A percentile compares a stretch with the other conserved stretches of the same genome.
These are phyloP conservation scores for Tachina grossa DNA, from an alignment of 2,888 invertebrate genomes.

Conservation along the genomic window DNA sequence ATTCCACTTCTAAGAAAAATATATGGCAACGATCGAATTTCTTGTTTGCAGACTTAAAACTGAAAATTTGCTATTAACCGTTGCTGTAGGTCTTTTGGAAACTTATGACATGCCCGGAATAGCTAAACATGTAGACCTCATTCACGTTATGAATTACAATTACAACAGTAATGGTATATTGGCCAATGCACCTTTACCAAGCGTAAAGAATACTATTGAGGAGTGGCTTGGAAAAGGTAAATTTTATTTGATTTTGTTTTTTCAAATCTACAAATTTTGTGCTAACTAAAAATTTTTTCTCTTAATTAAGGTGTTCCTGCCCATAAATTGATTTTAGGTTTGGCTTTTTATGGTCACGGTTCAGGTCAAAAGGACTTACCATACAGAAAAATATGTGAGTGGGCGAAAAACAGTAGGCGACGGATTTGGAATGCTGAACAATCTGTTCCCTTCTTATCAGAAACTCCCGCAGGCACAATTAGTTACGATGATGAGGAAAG, in stretches of 20 bases:
- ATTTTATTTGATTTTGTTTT: too few relatives aligned
- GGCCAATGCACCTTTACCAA: constrained; percentile 77
- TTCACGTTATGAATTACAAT: constrained; percentile 79
- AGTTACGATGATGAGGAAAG: constrained; percentile 94
- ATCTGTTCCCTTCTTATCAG: constrained; percentile 77
- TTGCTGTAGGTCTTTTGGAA: constrained; percentile 83
- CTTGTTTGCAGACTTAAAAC: constrained; percentile 70
- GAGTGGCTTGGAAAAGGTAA: too few relatives aligned
- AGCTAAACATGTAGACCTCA: constrained; percentile 74
- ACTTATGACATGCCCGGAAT: constrained; percentile 77
- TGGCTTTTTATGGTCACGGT: constrained; percentile 88
- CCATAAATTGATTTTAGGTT: constrained; percentile 87
- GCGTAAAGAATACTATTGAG: too few relatives aligned
- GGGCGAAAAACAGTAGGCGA: neutral
- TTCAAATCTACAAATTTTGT: too few relatives aligned
- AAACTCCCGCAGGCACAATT: constrained; percentile 95
- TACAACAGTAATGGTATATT: constrained; percentile 75
- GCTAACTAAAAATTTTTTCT: neutral
- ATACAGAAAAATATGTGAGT: constrained; percentile 86
- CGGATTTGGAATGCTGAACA: neutral
- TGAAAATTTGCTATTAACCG: constrained; percentile 86
- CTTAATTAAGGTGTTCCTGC: constrained; percentile 83
- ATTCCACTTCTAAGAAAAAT: too few relatives aligned
- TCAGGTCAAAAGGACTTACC: constrained; percentile 84
- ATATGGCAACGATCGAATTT: too few relatives aligned